Evolutionary conservation across 2,113 vertebrate genomes (phyloP), one percentile per base, ranked within the genome.

Genomic region (Aegithalos caudatus): DNA sequence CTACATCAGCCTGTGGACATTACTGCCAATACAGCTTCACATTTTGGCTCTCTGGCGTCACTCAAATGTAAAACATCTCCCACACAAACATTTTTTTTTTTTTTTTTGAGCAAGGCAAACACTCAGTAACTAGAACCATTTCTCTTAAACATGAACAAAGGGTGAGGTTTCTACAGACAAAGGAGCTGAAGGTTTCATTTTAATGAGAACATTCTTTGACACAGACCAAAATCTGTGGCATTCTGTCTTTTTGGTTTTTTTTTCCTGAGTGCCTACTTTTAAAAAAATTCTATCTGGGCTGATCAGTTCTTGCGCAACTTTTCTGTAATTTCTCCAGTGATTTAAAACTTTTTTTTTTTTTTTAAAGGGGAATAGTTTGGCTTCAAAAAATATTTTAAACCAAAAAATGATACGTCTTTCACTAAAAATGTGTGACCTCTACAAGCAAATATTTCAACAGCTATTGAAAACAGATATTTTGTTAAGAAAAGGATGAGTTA

Each of bases 71-170:
- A 96, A 96, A 93, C 85, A 81, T 93, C 76, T 86, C 92, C 71
- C 92, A 54, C 56, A 86, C 67, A 93, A 96, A 90, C 54, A 28
- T 84, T 78, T 93, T 89, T 16, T 50, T 50, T 48, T 12, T 56
- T 33, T 93, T 90, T 86, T 90, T 65, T 69, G 42, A 37, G 78
- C 71, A 83, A 92, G 86, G 67, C 88, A 81, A 93, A 94, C 62
- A 58, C 44, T 53, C 82, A 66, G 72, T 93, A 97, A 97, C 88
- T 78, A 88, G 88, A 95, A 95, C 91, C 83, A 95, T 93, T 94
- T 94, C 94, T 62, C 88, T 92, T 60, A 29, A 40, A 37, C 74
- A 61, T n/a, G 85, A 95, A 93, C 79, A 95, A 95, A 88, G 92
- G 58, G 33, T 51, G 88, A 97, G 90, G 92, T 93, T 93, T 95